Percentiles rank a stretch among this genome's conserved stretches.
These are phyloP conservation scores for Asteroscopus sphinx DNA, from an alignment of 2,888 invertebrate genomes.

Conservation along the genomic window DNA sequence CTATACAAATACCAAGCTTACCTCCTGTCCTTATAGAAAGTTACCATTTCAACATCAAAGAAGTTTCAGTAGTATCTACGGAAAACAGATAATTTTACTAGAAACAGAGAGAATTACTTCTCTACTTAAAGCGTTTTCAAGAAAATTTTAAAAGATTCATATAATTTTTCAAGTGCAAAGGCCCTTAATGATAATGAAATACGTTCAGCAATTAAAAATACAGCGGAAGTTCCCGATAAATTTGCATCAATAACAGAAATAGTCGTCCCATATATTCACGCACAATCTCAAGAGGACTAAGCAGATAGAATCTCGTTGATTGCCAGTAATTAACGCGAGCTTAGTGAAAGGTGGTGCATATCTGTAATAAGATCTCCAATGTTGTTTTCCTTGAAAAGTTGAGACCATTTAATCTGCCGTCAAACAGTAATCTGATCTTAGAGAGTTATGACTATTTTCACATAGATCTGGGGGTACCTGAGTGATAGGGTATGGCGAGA, in stretches of 20 bases:
- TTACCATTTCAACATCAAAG: too few relatives aligned
- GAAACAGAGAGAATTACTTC: too few relatives aligned
- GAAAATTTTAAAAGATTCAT: too few relatives aligned
- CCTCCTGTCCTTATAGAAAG: too few relatives aligned
- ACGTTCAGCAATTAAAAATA: conserved; percentile 5
- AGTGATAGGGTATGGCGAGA: conserved; percentile 4
- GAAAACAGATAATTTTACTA: too few relatives aligned
- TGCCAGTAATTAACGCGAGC: conserved; percentile 51
- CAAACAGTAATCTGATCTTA: conserved; percentile 49
- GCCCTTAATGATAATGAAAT: too few relatives aligned
- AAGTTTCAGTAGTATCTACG: too few relatives aligned
- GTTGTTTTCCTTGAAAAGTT: conserved; percentile 68
- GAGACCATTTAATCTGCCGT: conserved; percentile 54
- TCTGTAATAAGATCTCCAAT: conserved; percentile 68
- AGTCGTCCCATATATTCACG: conserved; percentile 37
- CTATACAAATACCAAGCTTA: too few relatives aligned
- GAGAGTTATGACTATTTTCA: conserved; percentile 55
- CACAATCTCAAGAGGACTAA: conserved; percentile 34
- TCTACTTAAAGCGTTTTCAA: too few relatives aligned
- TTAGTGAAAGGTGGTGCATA: conserved; percentile 67
- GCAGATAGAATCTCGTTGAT: conserved; percentile 51
- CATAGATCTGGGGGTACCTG: conserved; percentile 8
- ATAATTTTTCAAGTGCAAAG: too few relatives aligned
- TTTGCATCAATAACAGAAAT: conserved; percentile 26
- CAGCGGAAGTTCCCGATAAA: conserved; percentile 19